Base-by-base conservation (phyloP, 2,113 vertebrate species). In the Dicerorhinus sumatrensis region DNA sequence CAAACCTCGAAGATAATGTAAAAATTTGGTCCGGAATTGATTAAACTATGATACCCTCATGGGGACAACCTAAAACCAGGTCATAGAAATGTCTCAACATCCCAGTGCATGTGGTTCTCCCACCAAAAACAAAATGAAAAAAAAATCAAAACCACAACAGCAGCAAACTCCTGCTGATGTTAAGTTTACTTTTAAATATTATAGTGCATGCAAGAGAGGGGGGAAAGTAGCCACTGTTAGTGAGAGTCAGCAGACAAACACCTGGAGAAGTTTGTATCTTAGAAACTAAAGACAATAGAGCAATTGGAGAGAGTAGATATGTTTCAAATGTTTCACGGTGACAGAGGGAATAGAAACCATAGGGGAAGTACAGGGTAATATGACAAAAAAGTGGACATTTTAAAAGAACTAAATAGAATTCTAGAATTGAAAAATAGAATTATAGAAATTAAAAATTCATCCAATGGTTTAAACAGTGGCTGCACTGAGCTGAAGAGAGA, bases 21-120 rank as follows among this genome's bases (percentile, higher is more conserved):
- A 95, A 76, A 82, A 87, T 29, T 62, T 69, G 69, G 9, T 42
- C 80, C 87, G 27, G 20, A 87, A 70, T 77, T 82, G 76, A 69
- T 91, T 95, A 79, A 77, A 87, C 79, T 48, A 62, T 82, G 91
- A 83, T 23, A 80, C 56, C 65, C 25, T 95, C 73, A 62, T 13
- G 42, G 8, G 20, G 46, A 6, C 56, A 87, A 54, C 48, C 63
- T 73, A 84, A 84, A 96, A 83, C 63, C 29, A 69, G 21, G 48
- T 75, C 58, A 73, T 86, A 93, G 95, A 96, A 96, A 84, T 65
- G 46, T 94, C 79, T 96, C 54, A 25, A 12, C 42, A 85, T 73
- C 36, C 67, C 33, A 82, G 25, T 56, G 6, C 21, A 8, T 65
- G 33, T 63, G 18, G 8, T 1, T 48, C 27, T 90, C 21, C 42